Evolutionary conservation across 2,797 vertebrate species (phyloP).

Genomic region (Anomalospiza imberbis): DNA sequence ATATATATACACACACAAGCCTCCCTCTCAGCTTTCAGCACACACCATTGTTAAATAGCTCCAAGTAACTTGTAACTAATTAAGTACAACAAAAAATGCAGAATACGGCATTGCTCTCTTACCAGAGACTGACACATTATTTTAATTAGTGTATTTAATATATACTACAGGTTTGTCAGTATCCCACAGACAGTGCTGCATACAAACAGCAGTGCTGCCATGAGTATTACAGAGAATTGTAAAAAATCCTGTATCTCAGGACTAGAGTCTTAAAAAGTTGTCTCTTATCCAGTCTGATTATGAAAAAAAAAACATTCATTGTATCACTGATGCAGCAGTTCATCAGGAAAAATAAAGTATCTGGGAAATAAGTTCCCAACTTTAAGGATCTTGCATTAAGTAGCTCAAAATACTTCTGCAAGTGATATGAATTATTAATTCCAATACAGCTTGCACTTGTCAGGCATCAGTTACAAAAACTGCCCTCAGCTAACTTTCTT

Average conservation of each 20-base stretch:
- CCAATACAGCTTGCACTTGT: background rate
- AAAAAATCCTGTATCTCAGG: background rate
- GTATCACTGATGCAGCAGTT: background rate
- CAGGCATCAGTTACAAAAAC: background rate
- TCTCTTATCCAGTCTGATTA: background rate
- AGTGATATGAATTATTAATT: background rate
- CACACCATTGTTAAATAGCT: background rate
- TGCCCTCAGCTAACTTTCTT: background rate
- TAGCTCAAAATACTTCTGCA: background rate
- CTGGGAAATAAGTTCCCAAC: background rate
- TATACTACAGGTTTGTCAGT: background rate
- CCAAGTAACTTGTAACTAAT: background rate
- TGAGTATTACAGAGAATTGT: background rate
- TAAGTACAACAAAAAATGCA: background rate
- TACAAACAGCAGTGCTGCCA: background rate
- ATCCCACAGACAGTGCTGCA: background rate
- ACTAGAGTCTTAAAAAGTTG: background rate
- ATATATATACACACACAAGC: accelerated
- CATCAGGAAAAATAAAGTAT: background rate
- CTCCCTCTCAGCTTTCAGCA: background rate
- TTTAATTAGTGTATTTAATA: background rate
- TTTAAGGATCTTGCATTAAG: background rate
- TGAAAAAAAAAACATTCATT: background rate
- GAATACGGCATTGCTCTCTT: background rate
- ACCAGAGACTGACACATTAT: background rate